Conservation (phyloP, 1,140 invertebrate species). For the Drosophila pallidifrons region DNA sequence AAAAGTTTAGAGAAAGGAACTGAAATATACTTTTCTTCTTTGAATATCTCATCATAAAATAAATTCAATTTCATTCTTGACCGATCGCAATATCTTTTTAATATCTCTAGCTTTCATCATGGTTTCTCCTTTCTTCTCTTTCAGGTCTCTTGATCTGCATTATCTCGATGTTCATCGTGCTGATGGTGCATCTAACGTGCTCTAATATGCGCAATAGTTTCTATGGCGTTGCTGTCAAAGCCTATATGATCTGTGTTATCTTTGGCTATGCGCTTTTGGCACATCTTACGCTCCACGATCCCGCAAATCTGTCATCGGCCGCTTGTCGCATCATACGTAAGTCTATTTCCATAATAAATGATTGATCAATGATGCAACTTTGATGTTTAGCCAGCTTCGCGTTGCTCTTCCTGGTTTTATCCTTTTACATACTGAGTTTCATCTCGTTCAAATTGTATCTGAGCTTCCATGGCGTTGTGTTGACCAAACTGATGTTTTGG, state of each 20-base stretch:
- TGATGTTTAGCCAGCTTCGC: constrained; percentile 60
- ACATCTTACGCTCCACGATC: constrained; percentile 71
- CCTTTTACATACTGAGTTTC: constrained; percentile 80
- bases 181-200: constrained; percentile 75
- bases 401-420: constrained; percentile 65
- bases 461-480: constrained; percentile 73
- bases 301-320: constrained; percentile 56
- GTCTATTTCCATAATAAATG: constrained; percentile 11
- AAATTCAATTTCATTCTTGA: too few species aligned
- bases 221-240: constrained; percentile 77
- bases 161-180: constrained; percentile 76
- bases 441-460: constrained; percentile 77
- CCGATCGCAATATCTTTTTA: not conserved
- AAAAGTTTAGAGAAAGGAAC: too few species aligned
- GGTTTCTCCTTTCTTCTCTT: not conserved
- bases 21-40: too few species aligned
- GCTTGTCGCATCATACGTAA: constrained; percentile 74
- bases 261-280: constrained; percentile 73
- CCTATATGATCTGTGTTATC: constrained; percentile 72
- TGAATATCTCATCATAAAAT: too few species aligned
- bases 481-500: constrained; percentile 81
- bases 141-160: constrained; percentile 74
- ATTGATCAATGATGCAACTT: constrained; percentile 12
- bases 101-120: not conserved
- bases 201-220: constrained; percentile 79